Percentiles rank a stretch among this genome's conserved stretches.
phyloP scores from a whole-genome alignment of 2,888 invertebrate genomes.

The Argyresthia goedartella region DNA sequence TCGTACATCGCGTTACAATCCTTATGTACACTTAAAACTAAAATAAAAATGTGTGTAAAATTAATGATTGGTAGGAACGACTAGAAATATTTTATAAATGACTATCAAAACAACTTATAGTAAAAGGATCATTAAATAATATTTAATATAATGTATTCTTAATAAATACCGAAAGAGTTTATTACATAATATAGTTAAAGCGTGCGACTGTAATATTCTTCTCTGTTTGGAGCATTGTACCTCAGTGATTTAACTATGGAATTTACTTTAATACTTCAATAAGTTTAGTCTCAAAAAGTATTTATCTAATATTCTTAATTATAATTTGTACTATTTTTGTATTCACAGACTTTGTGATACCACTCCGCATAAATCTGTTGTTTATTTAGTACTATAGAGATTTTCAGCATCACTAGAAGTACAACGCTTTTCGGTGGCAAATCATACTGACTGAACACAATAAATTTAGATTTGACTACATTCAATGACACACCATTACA shows the following conservation, averaged over 20 bases:
- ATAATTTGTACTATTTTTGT: conserved; percentile 58
- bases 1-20: neutral
- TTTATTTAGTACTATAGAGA: neutral
- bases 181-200: conserved; percentile 4
- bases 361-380: neutral
- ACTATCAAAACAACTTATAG: neutral
- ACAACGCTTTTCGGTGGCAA: conserved; percentile 45
- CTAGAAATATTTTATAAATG: neutral
- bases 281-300: conserved; percentile 21
- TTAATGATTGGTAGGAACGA: conserved; percentile 1
- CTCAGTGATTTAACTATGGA: conserved; percentile 40
- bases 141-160: neutral
- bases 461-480: conserved; percentile 54
- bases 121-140: neutral
- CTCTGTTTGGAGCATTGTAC: conserved; percentile 48
- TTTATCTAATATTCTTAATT: conserved; percentile 47
- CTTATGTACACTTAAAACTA: neutral
- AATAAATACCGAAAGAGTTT: neutral
- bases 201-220: conserved; percentile 48
- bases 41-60: neutral
- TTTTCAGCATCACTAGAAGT: conserved; percentile 37
- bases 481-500: conserved; percentile 32
- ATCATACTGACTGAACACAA: conserved; percentile 45
- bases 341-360: neutral
- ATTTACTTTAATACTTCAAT: neutral